A percentile compares a stretch with the other conserved stretches of the same genome.
Evolutionary conservation across 2,888 invertebrate species (phyloP).

Genomic region (Ditylenchus weischeri): DNA sequence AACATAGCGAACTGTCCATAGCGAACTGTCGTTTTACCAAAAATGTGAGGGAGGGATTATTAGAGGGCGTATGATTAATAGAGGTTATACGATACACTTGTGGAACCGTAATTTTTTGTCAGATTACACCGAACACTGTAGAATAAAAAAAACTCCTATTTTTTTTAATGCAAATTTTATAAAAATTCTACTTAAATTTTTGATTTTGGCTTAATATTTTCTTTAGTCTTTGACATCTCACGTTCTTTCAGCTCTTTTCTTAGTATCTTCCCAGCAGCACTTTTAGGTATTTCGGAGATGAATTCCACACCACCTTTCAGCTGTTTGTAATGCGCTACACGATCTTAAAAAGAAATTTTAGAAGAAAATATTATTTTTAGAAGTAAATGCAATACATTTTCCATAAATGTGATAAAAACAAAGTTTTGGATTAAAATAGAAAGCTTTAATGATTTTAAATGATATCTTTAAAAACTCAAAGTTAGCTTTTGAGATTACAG

Average conservation of each 20-base stretch:
- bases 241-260: slow-evolving; percentile 62
- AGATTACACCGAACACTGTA: too few relatives aligned
- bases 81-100: too few relatives aligned
- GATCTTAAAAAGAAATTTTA: slow-evolving; percentile 60
- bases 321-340: slow-evolving; percentile 75
- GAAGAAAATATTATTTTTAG: background rate
- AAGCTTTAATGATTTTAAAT: background rate
- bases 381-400: background rate
- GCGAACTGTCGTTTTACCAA: too few relatives aligned
- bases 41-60: too few relatives aligned
- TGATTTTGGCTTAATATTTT: background rate
- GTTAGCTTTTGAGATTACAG: too few relatives aligned
- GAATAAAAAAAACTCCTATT: too few relatives aligned
- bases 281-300: slow-evolving; percentile 72
- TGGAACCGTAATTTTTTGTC: too few relatives aligned
- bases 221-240: slow-evolving; percentile 21
- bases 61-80: too few relatives aligned
- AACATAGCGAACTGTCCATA: too few relatives aligned
- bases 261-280: slow-evolving; percentile 74
- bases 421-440: background rate
- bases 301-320: slow-evolving; percentile 71
- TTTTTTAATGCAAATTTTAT: too few relatives aligned
- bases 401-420: background rate
- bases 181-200: background rate
- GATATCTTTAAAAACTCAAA: background rate